phyloP scores from a whole-genome alignment of 2,113 vertebrate genomes.

The Neopipo cinnamomea region DNA sequence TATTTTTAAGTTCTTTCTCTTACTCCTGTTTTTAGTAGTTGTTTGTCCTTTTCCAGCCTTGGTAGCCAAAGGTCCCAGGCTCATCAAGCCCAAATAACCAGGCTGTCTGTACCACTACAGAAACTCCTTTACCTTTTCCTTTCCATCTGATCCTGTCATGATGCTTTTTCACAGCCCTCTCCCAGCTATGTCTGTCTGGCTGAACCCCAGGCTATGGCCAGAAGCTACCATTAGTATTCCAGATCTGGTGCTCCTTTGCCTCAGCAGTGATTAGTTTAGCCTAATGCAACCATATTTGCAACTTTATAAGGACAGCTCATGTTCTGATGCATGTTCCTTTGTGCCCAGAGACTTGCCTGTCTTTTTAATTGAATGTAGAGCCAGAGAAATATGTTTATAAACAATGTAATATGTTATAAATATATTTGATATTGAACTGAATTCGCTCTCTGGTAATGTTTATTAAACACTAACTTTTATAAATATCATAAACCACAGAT shows the following conservation, averaged over 20 bases:
- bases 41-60: not conserved
- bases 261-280: constrained; percentile 6
- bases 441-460: not conserved
- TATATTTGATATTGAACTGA: not conserved
- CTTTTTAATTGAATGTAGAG: not conserved
- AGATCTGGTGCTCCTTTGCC: not conserved
- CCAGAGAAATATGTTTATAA: not conserved
- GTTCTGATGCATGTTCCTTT: not conserved
- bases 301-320: not conserved
- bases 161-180: not conserved
- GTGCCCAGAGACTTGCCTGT: not conserved
- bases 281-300: not conserved
- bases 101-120: not conserved
- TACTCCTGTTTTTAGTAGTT: not conserved
- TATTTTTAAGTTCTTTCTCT: not conserved
- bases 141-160: not conserved
- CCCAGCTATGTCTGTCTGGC: not conserved
- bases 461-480: not conserved
- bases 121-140: not conserved
- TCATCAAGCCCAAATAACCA: not conserved
- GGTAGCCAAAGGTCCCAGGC: not conserved
- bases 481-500: not conserved
- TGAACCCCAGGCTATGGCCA: not conserved
- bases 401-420: not conserved
- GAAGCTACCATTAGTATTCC: not conserved